Evolutionary conservation across 2,113 vertebrate genomes (phyloP), one percentile per base, ranked within the genome.

Genomic region (Coregonus clupeaformis): DNA sequence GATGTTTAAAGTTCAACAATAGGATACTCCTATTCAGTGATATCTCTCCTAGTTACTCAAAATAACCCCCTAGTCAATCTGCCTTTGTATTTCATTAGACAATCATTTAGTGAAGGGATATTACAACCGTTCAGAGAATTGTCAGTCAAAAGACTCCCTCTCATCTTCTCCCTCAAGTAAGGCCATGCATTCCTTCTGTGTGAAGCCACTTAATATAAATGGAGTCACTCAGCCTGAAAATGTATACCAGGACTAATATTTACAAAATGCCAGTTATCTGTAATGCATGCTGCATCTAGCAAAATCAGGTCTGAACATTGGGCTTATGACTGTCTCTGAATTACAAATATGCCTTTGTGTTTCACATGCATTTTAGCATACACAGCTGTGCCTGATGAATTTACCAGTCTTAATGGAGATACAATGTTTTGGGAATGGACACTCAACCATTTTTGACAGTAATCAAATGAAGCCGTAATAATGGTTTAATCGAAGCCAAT

Each of bases 211-310:
- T 83, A 91, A 85, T 87, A 84, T 73, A 77, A 90, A 84, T 84
- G 49, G 49, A 90, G 75, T 80, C 84, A 74, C 73, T 89, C 77
- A 63, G 73, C 81, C 84, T 86, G 85, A 89, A 89, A 89, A 89
- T 88, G 75, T 81, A 77, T 80, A 80, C 81, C 82, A 79, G 80
- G 76, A 80, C 85, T 84, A 89, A 90, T 90, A 89, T 87, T 89
- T 84, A 85, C 36, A 63, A 82, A 88, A 90, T 80, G 73, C 47
- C 66, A 86, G 81, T 73, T 77, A 87, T 86, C 72, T 72, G 49
- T 84, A 84, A 86, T 86, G 81, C 78, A 77, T 55, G 75, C 59
- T 68, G 13, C 75, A 74, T 77, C 74, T 79, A 22, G 71, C 65
- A 78, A 77, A 69, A 73, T 71, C 78, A 78, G 73, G 74, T 81